Conservation (phyloP, 2,113 vertebrate genomes). For the Labeo catla region DNA sequence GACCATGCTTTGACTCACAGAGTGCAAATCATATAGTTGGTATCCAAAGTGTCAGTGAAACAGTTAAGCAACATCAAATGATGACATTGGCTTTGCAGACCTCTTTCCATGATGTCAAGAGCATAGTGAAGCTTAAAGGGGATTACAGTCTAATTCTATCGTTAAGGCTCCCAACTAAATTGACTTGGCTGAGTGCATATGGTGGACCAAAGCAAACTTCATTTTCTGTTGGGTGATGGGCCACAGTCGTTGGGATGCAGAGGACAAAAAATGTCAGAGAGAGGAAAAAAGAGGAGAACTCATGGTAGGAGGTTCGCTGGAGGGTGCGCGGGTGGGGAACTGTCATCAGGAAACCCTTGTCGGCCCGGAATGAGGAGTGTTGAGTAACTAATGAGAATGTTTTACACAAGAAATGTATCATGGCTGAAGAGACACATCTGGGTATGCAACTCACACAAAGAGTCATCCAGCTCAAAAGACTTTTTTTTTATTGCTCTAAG, state of each 20-base stretch:
- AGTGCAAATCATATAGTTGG: constrained; percentile 24
- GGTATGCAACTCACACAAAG: constrained; percentile 76
- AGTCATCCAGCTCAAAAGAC: constrained; percentile 75
- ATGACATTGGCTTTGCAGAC: constrained; percentile 74
- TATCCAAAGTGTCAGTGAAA: constrained; percentile 68
- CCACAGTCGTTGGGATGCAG: constrained; percentile 56
- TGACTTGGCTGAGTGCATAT: constrained; percentile 73
- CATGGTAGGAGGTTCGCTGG: constrained; percentile 77
- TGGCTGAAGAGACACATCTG: constrained; percentile 77
- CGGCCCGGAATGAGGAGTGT: constrained; percentile 74
- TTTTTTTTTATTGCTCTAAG: constrained; percentile 75
- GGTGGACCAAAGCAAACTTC: constrained; percentile 70
- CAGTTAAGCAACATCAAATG: constrained; percentile 73
- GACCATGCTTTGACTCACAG: not conserved
- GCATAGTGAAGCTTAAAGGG: constrained; percentile 76
- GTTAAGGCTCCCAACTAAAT: constrained; percentile 74
- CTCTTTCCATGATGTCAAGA: constrained; percentile 80
- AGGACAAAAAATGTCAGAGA: not conserved
- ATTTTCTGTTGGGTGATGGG: constrained; percentile 61
- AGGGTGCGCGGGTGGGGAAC: constrained; percentile 71
- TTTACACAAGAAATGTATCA: constrained; percentile 77
- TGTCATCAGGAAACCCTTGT: constrained; percentile 76
- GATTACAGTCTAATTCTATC: constrained; percentile 73
- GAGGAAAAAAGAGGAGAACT: constrained; percentile 37
- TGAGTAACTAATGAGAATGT: constrained; percentile 77